Conservation (phyloP, 92 coral and sea anemone species). For the Zoanthus gigantus region DNA sequence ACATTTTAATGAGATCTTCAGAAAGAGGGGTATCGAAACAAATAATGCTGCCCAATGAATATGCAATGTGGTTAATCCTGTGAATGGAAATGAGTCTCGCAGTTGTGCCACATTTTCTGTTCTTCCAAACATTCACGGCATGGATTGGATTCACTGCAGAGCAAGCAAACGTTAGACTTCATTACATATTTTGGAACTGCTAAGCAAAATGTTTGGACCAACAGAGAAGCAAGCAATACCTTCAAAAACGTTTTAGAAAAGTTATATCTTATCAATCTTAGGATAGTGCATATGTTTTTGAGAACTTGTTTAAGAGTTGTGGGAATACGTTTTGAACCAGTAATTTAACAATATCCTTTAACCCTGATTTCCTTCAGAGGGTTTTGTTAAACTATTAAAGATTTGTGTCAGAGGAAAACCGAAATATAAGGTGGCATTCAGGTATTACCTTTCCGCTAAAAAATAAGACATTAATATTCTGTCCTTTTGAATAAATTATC, state of each 20-base stretch:
- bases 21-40: not conserved
- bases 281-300: not conserved
- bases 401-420: not conserved
- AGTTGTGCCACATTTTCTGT: not conserved
- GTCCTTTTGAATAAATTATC: too few relatives aligned
- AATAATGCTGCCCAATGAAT: not conserved
- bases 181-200: not conserved
- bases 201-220: not conserved
- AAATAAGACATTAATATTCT: too few relatives aligned
- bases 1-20: not conserved
- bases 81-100: not conserved
- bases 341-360: not conserved
- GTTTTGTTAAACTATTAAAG: not conserved
- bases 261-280: too few relatives aligned
- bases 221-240: too few relatives aligned
- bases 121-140: conserved; percentile 3
- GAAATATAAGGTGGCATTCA: too few relatives aligned
- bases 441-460: not conserved
- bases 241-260: too few relatives aligned
- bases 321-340: not conserved
- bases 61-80: not conserved
- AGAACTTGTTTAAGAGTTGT: not conserved
- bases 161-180: not conserved
- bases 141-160: not conserved
- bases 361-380: not conserved